Evolutionary conservation across 2,888 invertebrate genomes (phyloP), one percentile per base, ranked within the genome.

Genomic region (Osmoderma eremita): DNA sequence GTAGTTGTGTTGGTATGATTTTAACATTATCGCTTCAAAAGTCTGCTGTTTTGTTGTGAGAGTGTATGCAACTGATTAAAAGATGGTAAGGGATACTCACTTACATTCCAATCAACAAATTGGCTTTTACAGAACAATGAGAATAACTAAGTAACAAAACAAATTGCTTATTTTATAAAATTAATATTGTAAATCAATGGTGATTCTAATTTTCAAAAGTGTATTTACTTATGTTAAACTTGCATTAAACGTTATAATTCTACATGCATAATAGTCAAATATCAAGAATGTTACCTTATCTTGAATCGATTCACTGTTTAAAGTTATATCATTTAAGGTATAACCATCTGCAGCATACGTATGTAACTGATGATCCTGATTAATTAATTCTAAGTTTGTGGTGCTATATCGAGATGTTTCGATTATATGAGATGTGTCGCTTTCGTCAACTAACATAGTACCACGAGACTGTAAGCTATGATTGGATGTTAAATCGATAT

Each of bases 401-500:
- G 74, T 75, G 4, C 73, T 62, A 70, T 76, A 78, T 56, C 75
- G 74, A 51, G 71, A 65, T 62, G 71, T 70, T 17, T 73, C 74
- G 50, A 70, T 68, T 24, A 75, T 72, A 62, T 71, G 67, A 18
- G 71, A 63, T 65, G 69, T 45, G 54, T 67, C 70, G 10, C 74
- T 66, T 58, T 69, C 68, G 63, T 77, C 77, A 30, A 76, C 75
- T 45, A 80, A 69, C 65, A 76, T 71, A 53, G 75, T 64, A 65
- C 77, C 77, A 53, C 75, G 75, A 22, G 72, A 71, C 61, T 75
- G 75, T 56, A 80, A 71, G 70, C 75, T 79, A 70, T 80, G 78
- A 73, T 80, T 79, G 0, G 80, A 78, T 53, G 75, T 75, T 66
- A 82, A 74, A 65, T 80, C 79, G 66, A 79, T 78, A 70, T 77